Evolutionary conservation across 92 coral and sea anemone genomes (phyloP), one percentile per base, ranked within the genome.

Genomic region (Heliopora coerulea): DNA sequence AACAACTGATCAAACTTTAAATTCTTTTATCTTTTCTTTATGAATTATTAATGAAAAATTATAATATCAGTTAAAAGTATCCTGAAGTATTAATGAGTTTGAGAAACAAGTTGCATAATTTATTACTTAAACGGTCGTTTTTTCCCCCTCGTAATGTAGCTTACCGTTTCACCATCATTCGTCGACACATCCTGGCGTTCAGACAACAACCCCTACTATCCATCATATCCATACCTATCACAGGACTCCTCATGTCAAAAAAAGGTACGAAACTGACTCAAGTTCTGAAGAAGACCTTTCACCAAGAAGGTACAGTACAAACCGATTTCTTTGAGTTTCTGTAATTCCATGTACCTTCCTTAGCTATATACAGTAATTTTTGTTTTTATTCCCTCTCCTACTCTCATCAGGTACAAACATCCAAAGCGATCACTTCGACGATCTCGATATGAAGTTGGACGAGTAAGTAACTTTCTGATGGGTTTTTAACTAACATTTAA

Each of bases 191-290:
- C 77, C 77, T 31, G 77, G 63, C 54, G 60, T 28, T 40, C 32
- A 7, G 49, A 33, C 58, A 14, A 49, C 18, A 33, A 75, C 89
- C 2, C 96, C 91, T 8, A 87, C 75, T 23, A 83, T 88, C 76
- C 96, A 90, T 65, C 99, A 95, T 76, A 90, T 96, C 6, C 88
- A 82, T 58, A 95, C 99, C 19, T 82, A 82, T 72, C 86, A 78
- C 25, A 56, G 75, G 42, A 77, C 76, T 49, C 96, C 99, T n/a
- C 86, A 75, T 44, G 72, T 87, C 49, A 83, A 69, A 34, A 66
- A 84, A 25, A 61, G 81, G 17, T 68, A 60, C 68, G 87, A 66
- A 44, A 77, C 81, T 41, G 83, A 81, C 23, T 74, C 78, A 0
- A 56, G 61, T 23, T 56, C 61, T 13, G 61, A 56, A 4, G 61